phyloP scores from a whole-genome alignment of 2,113 vertebrate genomes.

The Xenopus borealis region DNA sequence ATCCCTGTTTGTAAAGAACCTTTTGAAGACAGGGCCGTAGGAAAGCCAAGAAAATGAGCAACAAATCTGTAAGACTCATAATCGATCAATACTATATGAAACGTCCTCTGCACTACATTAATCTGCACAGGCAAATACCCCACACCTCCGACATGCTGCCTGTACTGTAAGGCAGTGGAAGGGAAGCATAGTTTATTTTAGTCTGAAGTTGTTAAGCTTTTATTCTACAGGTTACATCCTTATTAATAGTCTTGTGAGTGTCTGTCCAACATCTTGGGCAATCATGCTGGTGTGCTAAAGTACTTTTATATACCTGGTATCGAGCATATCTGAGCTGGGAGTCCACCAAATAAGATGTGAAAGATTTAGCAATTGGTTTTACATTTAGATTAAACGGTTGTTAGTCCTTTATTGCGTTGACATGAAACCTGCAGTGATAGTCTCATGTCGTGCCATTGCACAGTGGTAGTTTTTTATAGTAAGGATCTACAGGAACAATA shows the following conservation, averaged over 20 bases:
- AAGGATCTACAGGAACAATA: too few relatives aligned
- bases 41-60: too few relatives aligned
- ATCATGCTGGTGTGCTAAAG: background rate
- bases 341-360: background rate
- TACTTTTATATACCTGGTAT: constrained; percentile 14
- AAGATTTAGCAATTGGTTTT: background rate
- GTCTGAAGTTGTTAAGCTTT: constrained; percentile 16
- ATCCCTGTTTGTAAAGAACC: too few relatives aligned
- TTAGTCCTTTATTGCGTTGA: background rate
- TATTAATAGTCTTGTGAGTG: constrained; percentile 26
- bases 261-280: constrained; percentile 11
- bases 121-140: background rate
- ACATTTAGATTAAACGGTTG: constrained; percentile 14
- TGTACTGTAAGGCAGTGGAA: background rate
- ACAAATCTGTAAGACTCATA: too few relatives aligned
- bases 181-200: constrained; percentile 11
- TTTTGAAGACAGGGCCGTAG: too few relatives aligned
- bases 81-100: too few relatives aligned
- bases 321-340: constrained; percentile 11
- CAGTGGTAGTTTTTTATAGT: too few relatives aligned
- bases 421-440: too few relatives aligned
- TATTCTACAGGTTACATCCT: constrained; percentile 27
- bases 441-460: too few relatives aligned
- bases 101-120: too few relatives aligned
- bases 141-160: background rate